Evolutionary conservation across 2,113 vertebrate species (phyloP).

Genomic region (Girardinichthys multiradiatus): DNA sequence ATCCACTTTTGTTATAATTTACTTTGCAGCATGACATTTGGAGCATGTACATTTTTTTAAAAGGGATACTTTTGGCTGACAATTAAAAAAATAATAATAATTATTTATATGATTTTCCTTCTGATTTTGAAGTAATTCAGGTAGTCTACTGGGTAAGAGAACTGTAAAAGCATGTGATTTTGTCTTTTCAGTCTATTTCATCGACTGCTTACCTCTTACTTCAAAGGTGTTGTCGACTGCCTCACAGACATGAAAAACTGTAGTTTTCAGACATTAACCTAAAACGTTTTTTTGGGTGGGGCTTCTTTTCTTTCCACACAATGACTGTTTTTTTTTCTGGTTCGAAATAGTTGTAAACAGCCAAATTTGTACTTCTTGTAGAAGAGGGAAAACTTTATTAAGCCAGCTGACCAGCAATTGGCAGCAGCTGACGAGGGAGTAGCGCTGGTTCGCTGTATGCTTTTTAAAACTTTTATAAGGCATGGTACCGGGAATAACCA

Average conservation of each 20-base stretch:
- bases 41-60: slow-evolving; percentile 13
- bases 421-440: too few species aligned
- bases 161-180: neutral
- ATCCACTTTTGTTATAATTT: slow-evolving; percentile 9
- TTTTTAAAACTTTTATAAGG: too few species aligned
- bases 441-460: too few species aligned
- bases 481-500: too few species aligned
- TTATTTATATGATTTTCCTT: neutral
- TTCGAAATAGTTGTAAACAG: too few species aligned
- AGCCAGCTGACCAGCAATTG: too few species aligned
- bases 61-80: neutral
- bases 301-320: neutral
- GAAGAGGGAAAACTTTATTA: too few species aligned
- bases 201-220: neutral
- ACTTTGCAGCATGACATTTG: neutral
- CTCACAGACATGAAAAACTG: neutral
- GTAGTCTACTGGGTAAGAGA: neutral
- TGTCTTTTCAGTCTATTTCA: neutral
- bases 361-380: too few species aligned
- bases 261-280: neutral
- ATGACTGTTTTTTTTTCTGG: too few species aligned
- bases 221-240: neutral
- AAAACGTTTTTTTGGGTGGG: neutral
- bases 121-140: neutral
- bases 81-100: neutral